Percentiles rank a stretch among this genome's conserved stretches.
Conservation (phyloP, 1,140 invertebrate species). For the Halesus radiatus region DNA sequence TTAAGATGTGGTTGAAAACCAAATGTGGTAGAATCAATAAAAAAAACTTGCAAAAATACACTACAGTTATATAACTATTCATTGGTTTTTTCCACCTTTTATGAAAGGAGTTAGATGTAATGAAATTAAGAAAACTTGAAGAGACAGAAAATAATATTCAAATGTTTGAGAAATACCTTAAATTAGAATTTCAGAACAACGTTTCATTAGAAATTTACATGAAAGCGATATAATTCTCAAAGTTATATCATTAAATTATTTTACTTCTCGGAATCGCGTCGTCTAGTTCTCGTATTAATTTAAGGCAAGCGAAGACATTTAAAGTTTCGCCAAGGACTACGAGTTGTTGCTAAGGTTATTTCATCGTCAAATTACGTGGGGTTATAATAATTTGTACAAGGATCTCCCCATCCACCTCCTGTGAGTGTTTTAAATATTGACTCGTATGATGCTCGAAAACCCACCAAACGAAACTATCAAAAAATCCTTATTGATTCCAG, state of each 20-base stretch:
- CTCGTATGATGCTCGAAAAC: too few species aligned
- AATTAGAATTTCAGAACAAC: background rate
- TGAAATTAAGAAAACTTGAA: background rate
- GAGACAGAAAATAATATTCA: background rate
- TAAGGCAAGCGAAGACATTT: background rate
- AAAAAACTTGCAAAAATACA: too few species aligned
- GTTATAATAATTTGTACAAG: too few species aligned
- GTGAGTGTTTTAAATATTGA: too few species aligned
- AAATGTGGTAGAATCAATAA: too few species aligned
- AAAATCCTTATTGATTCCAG: too few species aligned
- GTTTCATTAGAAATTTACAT: constrained; percentile 24
- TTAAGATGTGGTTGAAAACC: too few species aligned
- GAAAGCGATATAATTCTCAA: constrained; percentile 22
- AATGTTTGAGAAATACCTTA: background rate
- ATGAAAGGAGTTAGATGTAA: background rate
- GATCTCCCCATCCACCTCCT: too few species aligned
- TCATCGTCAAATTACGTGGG: background rate
- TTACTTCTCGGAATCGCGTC: constrained; percentile 13
- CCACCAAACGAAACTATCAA: too few species aligned
- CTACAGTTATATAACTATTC: background rate
- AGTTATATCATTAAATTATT: constrained; percentile 28
- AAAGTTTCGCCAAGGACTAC: background rate
- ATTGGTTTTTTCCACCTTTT: background rate
- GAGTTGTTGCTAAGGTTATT: background rate
- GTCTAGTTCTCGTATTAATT: constrained; percentile 6